Percentiles rank a stretch among this genome's conserved stretches.
These are phyloP conservation scores for Neria commutata DNA, from an alignment of 2,888 invertebrate genomes.

Conservation along the genomic window DNA sequence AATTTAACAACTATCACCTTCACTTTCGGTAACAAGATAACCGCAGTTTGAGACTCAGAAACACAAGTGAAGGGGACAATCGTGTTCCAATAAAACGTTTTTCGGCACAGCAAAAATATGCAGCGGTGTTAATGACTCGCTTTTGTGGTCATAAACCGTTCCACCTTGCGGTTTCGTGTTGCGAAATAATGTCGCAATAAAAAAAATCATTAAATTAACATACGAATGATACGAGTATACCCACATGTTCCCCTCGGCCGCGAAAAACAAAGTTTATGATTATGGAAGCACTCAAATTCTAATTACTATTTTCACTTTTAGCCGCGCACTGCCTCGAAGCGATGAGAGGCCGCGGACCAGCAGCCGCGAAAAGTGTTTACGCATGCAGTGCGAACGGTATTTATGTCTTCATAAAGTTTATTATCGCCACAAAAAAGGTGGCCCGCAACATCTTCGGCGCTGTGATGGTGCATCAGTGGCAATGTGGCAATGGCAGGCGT, in stretches of 20 bases:
- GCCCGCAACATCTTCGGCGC: conserved; percentile 20
- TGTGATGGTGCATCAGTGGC: conserved; percentile 47
- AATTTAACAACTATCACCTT: too few species aligned
- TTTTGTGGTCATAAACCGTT: background rate
- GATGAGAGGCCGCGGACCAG: too few species aligned
- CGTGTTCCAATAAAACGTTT: too few species aligned
- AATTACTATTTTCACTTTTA: conserved; percentile 38
- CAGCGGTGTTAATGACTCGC: background rate
- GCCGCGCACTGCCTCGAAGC: too few species aligned
- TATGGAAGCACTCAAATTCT: conserved; percentile 27
- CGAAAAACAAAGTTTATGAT: background rate
- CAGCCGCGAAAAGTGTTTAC: background rate
- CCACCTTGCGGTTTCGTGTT: background rate
- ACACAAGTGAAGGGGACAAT: too few species aligned
- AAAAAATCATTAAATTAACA: background rate
- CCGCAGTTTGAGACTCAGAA: too few species aligned
- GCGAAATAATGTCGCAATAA: too few species aligned
- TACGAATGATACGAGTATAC: background rate
- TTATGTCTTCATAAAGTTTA: conserved; percentile 52
- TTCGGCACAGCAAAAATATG: too few species aligned
- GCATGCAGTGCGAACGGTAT: conserved; percentile 29
- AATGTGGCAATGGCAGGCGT: background rate
- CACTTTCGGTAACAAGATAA: too few species aligned
- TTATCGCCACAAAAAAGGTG: conserved; percentile 38
- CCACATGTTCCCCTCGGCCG: background rate